Evolutionary conservation across 2,113 vertebrate species (phyloP).

Genomic region (Cottus gobio): DNA sequence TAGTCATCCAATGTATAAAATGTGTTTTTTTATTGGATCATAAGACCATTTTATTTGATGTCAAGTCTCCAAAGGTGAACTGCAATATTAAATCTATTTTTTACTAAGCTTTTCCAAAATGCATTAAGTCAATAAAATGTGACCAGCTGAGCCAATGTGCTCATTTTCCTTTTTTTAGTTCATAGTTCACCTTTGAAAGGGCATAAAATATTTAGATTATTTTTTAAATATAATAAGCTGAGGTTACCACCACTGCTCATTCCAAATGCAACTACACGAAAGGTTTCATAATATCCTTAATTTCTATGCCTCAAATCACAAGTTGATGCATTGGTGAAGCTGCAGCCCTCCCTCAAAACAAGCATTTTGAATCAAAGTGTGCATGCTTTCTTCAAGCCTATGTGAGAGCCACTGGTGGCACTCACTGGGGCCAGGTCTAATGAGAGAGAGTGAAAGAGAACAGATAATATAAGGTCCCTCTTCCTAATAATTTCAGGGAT

Average conservation of each 20-base stretch:
- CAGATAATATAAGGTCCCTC: slow-evolving; percentile 79
- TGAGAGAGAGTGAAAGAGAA: slow-evolving; percentile 40
- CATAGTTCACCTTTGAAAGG: slow-evolving; percentile 24
- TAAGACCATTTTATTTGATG: slow-evolving; percentile 16
- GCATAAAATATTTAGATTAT: slow-evolving; percentile 49
- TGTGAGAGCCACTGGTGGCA: slow-evolving; percentile 43
- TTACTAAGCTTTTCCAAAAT: background rate
- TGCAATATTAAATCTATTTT: slow-evolving; percentile 16
- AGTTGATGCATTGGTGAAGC: slow-evolving; percentile 49
- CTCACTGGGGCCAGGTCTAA: slow-evolving; percentile 49
- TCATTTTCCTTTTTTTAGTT: slow-evolving; percentile 21
- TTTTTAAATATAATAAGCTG: no score
- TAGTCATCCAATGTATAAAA: background rate
- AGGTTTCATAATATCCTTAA: slow-evolving; percentile 57
- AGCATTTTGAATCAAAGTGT: slow-evolving; percentile 55
- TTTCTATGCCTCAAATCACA: slow-evolving; percentile 36
- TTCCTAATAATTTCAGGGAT: slow-evolving; percentile 84
- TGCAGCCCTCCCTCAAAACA: slow-evolving; percentile 40
- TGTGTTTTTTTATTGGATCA: background rate
- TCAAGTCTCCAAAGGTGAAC: background rate
- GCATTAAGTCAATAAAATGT: slow-evolving; percentile 2
- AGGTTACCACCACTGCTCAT: slow-evolving; percentile 47
- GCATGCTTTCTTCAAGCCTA: slow-evolving; percentile 43
- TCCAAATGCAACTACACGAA: slow-evolving; percentile 40
- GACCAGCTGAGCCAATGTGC: background rate